Base-by-base conservation (phyloP, 1,140 invertebrate species). In the Daktulosphaira vitifoliae region DNA sequence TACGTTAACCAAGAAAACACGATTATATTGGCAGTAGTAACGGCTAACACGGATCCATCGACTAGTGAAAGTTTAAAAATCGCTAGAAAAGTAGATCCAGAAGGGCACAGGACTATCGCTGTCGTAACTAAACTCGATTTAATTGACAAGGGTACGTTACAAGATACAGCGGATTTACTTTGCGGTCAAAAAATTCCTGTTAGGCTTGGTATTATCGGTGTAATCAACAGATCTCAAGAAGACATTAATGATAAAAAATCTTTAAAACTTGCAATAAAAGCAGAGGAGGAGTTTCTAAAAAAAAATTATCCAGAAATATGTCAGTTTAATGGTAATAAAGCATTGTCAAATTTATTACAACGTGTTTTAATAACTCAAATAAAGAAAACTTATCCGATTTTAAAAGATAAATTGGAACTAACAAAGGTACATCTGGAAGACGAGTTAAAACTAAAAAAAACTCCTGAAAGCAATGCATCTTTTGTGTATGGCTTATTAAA, bases 31-130 rank as follows among this genome's bases (percentile, higher is more conserved):
- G 94, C 94, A 52, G 92, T 97, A 15, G 96, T 93, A n/a, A 91
- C 93, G 42, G 93, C 93, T 54, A 97, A 96, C 77, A 91, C 90
- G 65, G 93, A 97, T 82, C 82, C 96, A 74, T 94, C 94, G 33
- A 97, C 94, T 73, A 94, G 90, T 49, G 94, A 97, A 82, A 93
- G 93, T 52, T 79, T 97, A 2, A 95, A 96, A 79, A 78, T 97
- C 76, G 90, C 93, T 72, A 94, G 94, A 79, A 89, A 95, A 78
- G 90, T 93, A 23, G 93, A 97, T 79, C 88, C 86, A 16, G 90
- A 95, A 82, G 92, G 93, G 84, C 70, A 79, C 33, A 72, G 86
- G 65, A 88, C 87, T 0, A 71, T 88, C 8, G 84, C 82, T 50
- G 86, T 88, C n/a, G 74, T 89, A 1, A 89, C 86, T 1, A 89